These are phyloP conservation scores for Cinclus cinclus DNA, from an alignment of 2,113 vertebrate genomes.

Conservation along the genomic window DNA sequence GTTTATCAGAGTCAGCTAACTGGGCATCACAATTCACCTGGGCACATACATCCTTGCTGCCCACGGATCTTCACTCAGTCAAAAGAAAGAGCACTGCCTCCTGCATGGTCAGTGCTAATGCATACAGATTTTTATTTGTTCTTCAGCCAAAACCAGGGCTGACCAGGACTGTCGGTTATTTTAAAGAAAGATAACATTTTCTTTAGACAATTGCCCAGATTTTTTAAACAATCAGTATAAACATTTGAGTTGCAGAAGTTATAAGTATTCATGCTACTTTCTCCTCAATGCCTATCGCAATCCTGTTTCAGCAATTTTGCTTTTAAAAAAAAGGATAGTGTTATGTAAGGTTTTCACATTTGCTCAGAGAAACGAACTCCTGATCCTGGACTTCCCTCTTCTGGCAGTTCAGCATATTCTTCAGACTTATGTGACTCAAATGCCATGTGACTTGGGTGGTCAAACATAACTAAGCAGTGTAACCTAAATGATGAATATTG, in stretches of 20 bases:
- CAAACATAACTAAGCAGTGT: neutral
- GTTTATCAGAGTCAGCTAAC: neutral
- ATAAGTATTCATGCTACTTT: neutral
- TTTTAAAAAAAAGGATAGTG: neutral
- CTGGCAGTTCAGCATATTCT: conserved; percentile 54
- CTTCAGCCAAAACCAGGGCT: neutral
- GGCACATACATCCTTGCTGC: accelerated
- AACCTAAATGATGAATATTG: neutral
- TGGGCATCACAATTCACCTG: neutral
- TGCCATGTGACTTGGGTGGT: neutral
- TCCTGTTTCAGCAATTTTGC: neutral
- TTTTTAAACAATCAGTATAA: neutral
- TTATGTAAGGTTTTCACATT: neutral
- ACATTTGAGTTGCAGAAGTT: neutral
- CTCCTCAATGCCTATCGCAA: neutral
- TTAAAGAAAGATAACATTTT: neutral
- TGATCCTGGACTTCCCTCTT: conserved; percentile 66
- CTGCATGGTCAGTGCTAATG: neutral
- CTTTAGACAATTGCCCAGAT: neutral
- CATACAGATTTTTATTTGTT: accelerated
- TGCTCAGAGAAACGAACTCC: conserved; percentile 5
- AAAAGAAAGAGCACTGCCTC: neutral
- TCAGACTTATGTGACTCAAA: neutral
- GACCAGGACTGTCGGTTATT: neutral
- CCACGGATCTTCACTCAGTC: neutral